These are phyloP conservation scores for Gymnarchus niloticus DNA, from an alignment of 2,113 vertebrate genomes.

Conservation along the genomic window DNA sequence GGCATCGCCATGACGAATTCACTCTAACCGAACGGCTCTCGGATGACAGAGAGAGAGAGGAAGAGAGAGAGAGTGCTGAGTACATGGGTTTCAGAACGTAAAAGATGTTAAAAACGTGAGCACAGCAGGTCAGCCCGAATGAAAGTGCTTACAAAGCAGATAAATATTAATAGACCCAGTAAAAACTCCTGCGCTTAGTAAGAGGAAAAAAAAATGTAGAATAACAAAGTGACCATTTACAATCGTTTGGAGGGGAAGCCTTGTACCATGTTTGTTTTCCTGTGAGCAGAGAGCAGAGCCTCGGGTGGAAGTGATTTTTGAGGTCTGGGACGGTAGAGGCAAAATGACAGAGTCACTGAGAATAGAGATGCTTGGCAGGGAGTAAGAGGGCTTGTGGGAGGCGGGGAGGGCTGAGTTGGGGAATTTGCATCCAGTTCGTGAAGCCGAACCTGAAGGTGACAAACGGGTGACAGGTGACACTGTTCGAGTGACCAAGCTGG, in stretches of 20 bases:
- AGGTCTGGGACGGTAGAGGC: neutral
- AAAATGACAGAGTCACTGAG: neutral
- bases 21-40: neutral
- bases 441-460: constrained; percentile 34
- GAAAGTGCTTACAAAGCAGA: neutral
- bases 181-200: neutral
- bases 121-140: neutral
- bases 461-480: constrained; percentile 35
- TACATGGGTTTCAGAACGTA: neutral
- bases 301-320: neutral
- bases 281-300: neutral
- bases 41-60: neutral
- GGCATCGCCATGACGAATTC: neutral
- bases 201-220: neutral
- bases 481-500: constrained; percentile 31
- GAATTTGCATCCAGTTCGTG: neutral
- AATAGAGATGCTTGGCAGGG: neutral
- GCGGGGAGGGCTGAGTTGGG: neutral
- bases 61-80: neutral
- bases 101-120: neutral
- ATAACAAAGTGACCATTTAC: constrained; percentile 16
- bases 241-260: neutral
- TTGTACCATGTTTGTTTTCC: neutral
- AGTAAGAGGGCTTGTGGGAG: neutral
- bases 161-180: constrained; percentile 17